Base-by-base conservation (phyloP, 2,113 vertebrate genomes). In the Chamaea fasciata region DNA sequence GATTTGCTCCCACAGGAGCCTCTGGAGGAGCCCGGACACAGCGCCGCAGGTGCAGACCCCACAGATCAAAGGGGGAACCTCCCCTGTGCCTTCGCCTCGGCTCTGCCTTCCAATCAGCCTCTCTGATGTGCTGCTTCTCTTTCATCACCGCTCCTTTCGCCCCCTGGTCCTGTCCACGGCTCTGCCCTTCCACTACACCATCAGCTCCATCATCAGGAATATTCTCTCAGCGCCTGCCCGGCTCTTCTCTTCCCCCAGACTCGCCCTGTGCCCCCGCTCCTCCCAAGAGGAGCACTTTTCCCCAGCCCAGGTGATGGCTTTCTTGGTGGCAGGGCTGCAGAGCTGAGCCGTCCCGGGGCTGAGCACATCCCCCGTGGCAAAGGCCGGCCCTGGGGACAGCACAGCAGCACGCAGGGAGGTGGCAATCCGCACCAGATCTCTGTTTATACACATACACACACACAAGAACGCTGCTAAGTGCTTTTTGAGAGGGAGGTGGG, bases 171-270 rank as follows among this genome's bases (percentile, higher is more conserved):
- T 41, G 50, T 28, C 55, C 55, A 6, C 1, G 0, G 35, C 81
- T 39, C 74, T 39, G 28, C 15, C 57, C n/a, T 60, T 33, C 15
- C 0, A 18, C 21, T 33, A 26, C 0, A 0, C 53, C 6, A 0
- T 27, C 84, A 39, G 41, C 69, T 52, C 68, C 30, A 35, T 2
- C 50, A 20, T 21, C 78, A 84, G 13, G 11, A 19, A 6, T 7
- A 12, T 22, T 77, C 60, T 0, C 62, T 23, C 71, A 39, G 33
- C 16, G 50, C 59, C 50, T n/a, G 60, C 26, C 41, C 5, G 3
- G 46, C 16, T 31, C 35, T 19, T 42, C 55, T 42, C 44, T 18
- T 69, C 42, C 57, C 71, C 55, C 62, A 90, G 6, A 35, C 55
- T 68, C 49, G 13, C 14, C 27, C 46, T 24, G 37, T 9, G 26